Percentiles rank a stretch among this genome's conserved stretches.
Conservation (phyloP, 2,888 invertebrate genomes). For the Teleogryllus oceanicus region DNA sequence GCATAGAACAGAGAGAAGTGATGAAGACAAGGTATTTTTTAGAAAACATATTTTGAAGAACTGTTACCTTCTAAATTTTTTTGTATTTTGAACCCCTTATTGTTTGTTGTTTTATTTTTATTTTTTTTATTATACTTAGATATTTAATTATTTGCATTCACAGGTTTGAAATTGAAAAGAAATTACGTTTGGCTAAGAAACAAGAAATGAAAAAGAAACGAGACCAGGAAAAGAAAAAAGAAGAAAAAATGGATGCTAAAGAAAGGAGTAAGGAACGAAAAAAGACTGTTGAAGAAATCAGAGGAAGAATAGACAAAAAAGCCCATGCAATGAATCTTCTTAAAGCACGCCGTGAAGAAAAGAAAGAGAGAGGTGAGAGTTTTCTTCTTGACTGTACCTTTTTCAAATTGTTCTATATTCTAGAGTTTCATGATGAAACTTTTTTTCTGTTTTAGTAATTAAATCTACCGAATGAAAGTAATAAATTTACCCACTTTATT, state of each 20-base stretch:
- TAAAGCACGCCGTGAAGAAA: slow-evolving; percentile 86
- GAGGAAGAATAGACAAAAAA: slow-evolving; percentile 75
- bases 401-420: neutral
- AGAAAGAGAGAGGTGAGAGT: slow-evolving; percentile 63
- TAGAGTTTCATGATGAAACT: neutral
- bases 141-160: slow-evolving; percentile 35
- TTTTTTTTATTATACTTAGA: neutral
- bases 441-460: neutral
- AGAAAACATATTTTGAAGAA: neutral
- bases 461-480: neutral
- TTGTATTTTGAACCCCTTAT: neutral
- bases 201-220: slow-evolving; percentile 63
- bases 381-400: neutral
- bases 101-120: neutral
- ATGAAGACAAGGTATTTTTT: slow-evolving; percentile 75
- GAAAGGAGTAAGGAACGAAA: slow-evolving; percentile 78
- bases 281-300: slow-evolving; percentile 84
- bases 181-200: slow-evolving; percentile 77
- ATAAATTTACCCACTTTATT: too few species aligned
- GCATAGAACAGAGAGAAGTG: slow-evolving; percentile 90
- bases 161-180: slow-evolving; percentile 93
- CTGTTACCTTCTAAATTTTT: neutral
- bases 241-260: slow-evolving; percentile 63
- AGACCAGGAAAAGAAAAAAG: slow-evolving; percentile 49
- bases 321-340: slow-evolving; percentile 91